Base-by-base conservation (phyloP, 2,797 vertebrate species). In the Phyllotis vaccarum region DNA sequence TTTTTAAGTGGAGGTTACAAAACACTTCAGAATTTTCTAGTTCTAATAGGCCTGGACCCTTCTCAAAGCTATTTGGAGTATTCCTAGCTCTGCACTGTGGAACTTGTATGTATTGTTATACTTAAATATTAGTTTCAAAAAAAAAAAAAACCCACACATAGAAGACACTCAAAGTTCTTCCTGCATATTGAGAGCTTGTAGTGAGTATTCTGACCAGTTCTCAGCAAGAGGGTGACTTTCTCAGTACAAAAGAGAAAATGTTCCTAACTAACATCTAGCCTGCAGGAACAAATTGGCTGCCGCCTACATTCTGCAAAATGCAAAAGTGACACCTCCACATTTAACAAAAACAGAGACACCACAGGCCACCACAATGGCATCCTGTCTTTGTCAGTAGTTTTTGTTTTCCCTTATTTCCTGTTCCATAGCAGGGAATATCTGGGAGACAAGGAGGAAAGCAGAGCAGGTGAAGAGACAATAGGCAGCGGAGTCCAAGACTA, bases 281-380 rank as follows among this genome's bases (percentile, higher is more conserved):
- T 54, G 76, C 21, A 62, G 76, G 43, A 96, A 81, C 40, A 91
- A 91, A 90, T 49, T 72, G 72, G 46, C 75, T 90, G 83, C 13
- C 46, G 9, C 21, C 34, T 58, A 19, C 10, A 66, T 79, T 86
- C 52, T 86, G 37, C 31, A 93, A 70, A 70, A 68, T 70, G 7
- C 5, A 62, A 93, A 86, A 34, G 17, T 86, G n/a, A 95, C 46
- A 96, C 2, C 27, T 17, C 89, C 75, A 60, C 31, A 37, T 81
- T 78, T 68, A 46, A 68, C n/a, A 79, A 52, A 21, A 58, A 74
- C 62, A 78, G 68, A 60, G 52, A 14, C n/a, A 43, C 21, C 12
- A 27, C 19, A 49, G 2, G 37, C 34, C 31, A 6, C 34, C 52
- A 11, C 40, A 92, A 43, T 68, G 17, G 52, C 22, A 82, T 70